Evolutionary conservation across 2,113 vertebrate genomes (phyloP).

Genomic region (Ictalurus punctatus): DNA sequence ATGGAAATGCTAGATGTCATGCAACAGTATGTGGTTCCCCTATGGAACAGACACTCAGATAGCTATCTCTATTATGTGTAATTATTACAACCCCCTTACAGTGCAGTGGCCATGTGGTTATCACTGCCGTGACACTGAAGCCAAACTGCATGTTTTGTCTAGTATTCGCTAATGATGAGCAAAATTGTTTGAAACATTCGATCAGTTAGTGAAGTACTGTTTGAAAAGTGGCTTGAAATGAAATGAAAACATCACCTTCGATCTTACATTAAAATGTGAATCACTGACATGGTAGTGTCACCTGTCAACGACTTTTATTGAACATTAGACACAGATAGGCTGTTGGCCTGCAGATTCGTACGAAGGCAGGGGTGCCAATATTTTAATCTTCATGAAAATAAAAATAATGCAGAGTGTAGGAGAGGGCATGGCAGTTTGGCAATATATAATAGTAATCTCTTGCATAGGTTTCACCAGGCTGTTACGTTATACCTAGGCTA

Average conservation of each 20-base stretch:
- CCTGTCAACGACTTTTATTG: not conserved
- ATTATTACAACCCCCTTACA: conserved; percentile 21
- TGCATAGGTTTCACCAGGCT: not conserved
- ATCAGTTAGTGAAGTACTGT: not conserved
- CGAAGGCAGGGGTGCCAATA: not conserved
- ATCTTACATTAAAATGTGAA: not conserved
- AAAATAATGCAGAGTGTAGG: too few species aligned
- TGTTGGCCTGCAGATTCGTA: not conserved
- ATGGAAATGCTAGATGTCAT: conserved; percentile 32
- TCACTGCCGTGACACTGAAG: not conserved
- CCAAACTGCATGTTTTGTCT: not conserved
- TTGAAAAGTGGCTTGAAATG: not conserved
- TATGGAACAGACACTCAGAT: conserved; percentile 27
- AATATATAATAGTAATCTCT: not conserved
- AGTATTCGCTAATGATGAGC: not conserved
- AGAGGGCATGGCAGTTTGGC: too few species aligned
- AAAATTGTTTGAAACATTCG: not conserved
- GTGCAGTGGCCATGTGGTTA: not conserved
- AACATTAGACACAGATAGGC: not conserved
- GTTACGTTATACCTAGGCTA: too few species aligned
- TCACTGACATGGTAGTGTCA: not conserved
- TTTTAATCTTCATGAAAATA: not conserved
- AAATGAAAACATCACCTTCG: not conserved
- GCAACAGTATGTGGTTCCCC: conserved; percentile 29
- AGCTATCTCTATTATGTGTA: conserved; percentile 35